A percentile compares a stretch with the other conserved stretches of the same genome.
These are phyloP conservation scores for Patella vulgata DNA, from an alignment of 1,140 invertebrate species.

Conservation along the genomic window DNA sequence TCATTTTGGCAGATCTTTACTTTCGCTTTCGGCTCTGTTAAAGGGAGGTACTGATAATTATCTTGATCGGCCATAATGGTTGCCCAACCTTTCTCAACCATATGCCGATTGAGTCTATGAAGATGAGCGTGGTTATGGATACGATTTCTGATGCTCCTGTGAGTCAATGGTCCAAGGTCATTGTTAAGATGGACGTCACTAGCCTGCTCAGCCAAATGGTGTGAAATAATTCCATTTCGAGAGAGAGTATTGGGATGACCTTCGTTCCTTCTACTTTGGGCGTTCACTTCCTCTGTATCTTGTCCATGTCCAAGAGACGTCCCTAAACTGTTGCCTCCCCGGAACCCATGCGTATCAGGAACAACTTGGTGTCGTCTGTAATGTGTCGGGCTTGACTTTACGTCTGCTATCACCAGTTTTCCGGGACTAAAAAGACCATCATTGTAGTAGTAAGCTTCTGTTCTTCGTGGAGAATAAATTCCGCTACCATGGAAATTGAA, in stretches of 20 bases:
- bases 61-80: constrained; percentile 4
- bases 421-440: constrained; percentile 9
- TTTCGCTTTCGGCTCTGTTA: not conserved
- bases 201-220: too few species aligned
- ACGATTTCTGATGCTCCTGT: not conserved
- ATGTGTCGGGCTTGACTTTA: not conserved
- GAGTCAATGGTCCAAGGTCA: too few species aligned
- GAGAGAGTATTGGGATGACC: too few species aligned
- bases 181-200: too few species aligned
- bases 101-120: too few species aligned
- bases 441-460: constrained; percentile 35
- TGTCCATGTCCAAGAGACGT: not conserved
- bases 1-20: constrained; percentile 27
- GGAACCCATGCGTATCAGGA: not conserved
- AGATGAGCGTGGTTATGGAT: too few species aligned
- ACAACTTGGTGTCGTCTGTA: not conserved
- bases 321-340: not conserved
- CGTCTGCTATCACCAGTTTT: constrained; percentile 33
- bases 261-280: too few species aligned
- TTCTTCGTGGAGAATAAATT: constrained; percentile 62
- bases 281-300: too few species aligned
- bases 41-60: not conserved
- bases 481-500: constrained; percentile 71
- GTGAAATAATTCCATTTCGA: too few species aligned
- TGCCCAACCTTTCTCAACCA: constrained; percentile 5